Conservation (phyloP, 2,113 vertebrate species). For the Mormyrus lacerda region DNA sequence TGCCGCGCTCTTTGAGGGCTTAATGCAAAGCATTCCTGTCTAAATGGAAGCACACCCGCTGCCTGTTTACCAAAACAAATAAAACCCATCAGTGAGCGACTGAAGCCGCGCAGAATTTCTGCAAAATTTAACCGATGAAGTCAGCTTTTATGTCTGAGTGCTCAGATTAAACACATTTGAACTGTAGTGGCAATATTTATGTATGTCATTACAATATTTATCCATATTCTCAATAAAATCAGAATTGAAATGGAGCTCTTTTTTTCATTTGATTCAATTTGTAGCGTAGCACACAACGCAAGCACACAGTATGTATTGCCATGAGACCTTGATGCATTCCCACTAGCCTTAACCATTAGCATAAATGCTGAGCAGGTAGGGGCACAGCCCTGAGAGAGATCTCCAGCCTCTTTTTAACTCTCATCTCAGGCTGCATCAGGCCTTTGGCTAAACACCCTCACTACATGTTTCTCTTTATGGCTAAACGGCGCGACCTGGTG, state of each 20-base stretch:
- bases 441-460: conserved; percentile 15
- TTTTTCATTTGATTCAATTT: neutral
- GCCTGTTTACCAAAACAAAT: conserved; percentile 24
- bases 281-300: neutral
- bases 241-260: neutral
- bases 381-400: neutral
- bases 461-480: conserved; percentile 16
- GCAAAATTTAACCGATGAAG: neutral
- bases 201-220: neutral
- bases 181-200: neutral
- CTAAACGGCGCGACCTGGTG: conserved; percentile 20
- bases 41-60: conserved; percentile 28
- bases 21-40: conserved; percentile 21
- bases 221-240: neutral
- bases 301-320: neutral
- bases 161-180: neutral
- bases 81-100: conserved; percentile 20
- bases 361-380: neutral
- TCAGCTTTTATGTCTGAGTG: neutral
- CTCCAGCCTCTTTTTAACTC: neutral
- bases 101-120: neutral
- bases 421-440: conserved; percentile 7
- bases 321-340: neutral
- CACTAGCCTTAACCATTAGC: neutral
- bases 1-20: conserved; percentile 24